A percentile compares a stretch with the other conserved stretches of the same genome.
Conservation (phyloP, 2,113 vertebrate genomes). For the Zosterops pallidus region DNA sequence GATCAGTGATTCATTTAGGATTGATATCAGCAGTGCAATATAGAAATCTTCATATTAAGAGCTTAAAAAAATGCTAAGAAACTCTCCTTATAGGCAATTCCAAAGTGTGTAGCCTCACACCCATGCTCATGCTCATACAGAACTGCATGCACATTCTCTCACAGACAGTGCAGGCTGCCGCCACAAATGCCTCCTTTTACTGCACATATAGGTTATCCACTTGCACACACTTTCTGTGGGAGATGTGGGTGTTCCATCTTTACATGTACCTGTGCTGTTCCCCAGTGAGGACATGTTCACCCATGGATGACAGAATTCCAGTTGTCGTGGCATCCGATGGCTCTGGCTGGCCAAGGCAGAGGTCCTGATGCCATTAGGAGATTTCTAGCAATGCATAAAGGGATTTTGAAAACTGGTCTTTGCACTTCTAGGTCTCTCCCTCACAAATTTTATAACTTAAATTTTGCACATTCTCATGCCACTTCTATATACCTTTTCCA, state of each 20-base stretch:
- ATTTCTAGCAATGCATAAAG: not conserved
- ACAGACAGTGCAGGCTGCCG: not conserved
- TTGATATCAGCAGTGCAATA: not conserved
- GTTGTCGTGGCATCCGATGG: accelerated
- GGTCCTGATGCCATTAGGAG: not conserved
- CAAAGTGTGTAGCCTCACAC: not conserved
- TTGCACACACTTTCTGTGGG: not conserved
- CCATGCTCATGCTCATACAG: accelerated
- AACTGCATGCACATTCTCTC: not conserved
- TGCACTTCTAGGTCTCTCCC: not conserved
- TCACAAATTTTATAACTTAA: not conserved
- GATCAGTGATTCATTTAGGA: not conserved
- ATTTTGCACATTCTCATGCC: not conserved
- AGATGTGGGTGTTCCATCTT: not conserved
- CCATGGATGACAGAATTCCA: not conserved
- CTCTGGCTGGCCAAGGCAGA: not conserved
- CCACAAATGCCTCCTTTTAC: accelerated
- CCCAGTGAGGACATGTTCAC: not conserved
- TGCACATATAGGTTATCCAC: accelerated
- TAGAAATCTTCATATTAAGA: not conserved
- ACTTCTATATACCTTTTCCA: not conserved
- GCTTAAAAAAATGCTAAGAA: not conserved
- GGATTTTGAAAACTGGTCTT: not conserved
- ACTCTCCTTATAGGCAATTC: accelerated
- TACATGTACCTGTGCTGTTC: not conserved